Evolutionary conservation across 1,140 invertebrate species (phyloP), one percentile per base, ranked within the genome.

Genomic region (Nautilus pompilius): DNA sequence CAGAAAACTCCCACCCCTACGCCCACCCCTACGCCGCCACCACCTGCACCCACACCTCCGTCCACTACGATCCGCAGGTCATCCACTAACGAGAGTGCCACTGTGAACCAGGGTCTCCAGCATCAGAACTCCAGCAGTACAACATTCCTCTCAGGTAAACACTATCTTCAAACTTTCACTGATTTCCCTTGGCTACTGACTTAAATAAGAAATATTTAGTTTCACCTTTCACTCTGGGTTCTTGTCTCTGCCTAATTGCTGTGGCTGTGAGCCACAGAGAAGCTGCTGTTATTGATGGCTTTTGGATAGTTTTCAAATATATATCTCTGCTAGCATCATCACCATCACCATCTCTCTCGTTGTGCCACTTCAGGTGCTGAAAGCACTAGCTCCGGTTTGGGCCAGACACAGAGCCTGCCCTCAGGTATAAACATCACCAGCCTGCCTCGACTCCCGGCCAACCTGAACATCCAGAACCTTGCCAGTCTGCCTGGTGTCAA

Each of bases 401-500:
- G 49, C 57, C 10, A 57, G 61, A 41, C 33, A 58, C 36, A 48
- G 64, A 48, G 36, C 64, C 56, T 46, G 30, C 8, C 60, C 3
- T 41, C 60, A 3, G 48, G 76, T 62, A 76, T 80, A 17, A 80
- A 77, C 65, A 76, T 79, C 30, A 69, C 74, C 28, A 79, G 74
- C 59, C 69, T 80, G 8, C 56, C 72, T 36, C 69, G 72, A 20
- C 68, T 80, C 26, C 74, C 77, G 28, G 70, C 70, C 2, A 78
- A 78, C 58, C 69, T 80, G 32, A 80, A 77, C 62, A 73, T 80
- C 45, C 75, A 78, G 67, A 76, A 76, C 20, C 64, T 80, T 13
- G 67, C 71, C 17, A 72, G 72, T 0, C 57, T 80, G 8, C 88
- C 91, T 80, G 88, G 90, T 68, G 86, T 92, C 56, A 92, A 91